phyloP scores from a whole-genome alignment of 37 sponge, comb jelly and placozoan species.

The Hormiphora californensis region DNA sequence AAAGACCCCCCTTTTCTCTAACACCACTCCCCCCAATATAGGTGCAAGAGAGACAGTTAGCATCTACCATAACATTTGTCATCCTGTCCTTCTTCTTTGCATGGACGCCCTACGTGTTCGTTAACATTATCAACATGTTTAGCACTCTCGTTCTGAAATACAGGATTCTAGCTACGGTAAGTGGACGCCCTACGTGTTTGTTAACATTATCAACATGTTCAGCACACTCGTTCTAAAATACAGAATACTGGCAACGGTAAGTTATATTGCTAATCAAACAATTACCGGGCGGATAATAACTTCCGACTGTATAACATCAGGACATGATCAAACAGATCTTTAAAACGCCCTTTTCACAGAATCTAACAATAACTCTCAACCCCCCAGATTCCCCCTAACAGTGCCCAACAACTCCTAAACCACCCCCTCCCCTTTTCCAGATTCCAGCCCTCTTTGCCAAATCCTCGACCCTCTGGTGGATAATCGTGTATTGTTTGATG shows the following conservation, averaged over 20 bases:
- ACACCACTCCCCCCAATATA: no score
- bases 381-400: no score
- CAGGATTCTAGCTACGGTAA: slow-evolving; percentile 24
- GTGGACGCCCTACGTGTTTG: not conserved
- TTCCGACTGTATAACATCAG: no score
- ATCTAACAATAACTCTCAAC: no score
- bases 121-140: slow-evolving; percentile 34
- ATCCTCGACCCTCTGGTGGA: slow-evolving; percentile 37
- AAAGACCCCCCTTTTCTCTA: no score
- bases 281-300: no score
- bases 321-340: no score
- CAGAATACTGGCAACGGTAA: slow-evolving; percentile 20
- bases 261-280: no score
- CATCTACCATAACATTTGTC: slow-evolving; percentile 10
- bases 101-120: not conserved
- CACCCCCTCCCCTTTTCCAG: not conserved
- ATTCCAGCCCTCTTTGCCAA: slow-evolving; percentile 23
- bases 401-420: not conserved
- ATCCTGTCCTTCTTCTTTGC: slow-evolving; percentile 5
- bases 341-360: no score
- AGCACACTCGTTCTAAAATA: not conserved
- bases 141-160: not conserved
- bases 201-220: slow-evolving; percentile 36
- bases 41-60: slow-evolving; percentile 36
- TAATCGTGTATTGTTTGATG: slow-evolving; percentile 13